Percentiles rank a stretch among this genome's conserved stretches.
Evolutionary conservation across 2,797 vertebrate species (phyloP).

Genomic region (Phylloscopus collybita): DNA sequence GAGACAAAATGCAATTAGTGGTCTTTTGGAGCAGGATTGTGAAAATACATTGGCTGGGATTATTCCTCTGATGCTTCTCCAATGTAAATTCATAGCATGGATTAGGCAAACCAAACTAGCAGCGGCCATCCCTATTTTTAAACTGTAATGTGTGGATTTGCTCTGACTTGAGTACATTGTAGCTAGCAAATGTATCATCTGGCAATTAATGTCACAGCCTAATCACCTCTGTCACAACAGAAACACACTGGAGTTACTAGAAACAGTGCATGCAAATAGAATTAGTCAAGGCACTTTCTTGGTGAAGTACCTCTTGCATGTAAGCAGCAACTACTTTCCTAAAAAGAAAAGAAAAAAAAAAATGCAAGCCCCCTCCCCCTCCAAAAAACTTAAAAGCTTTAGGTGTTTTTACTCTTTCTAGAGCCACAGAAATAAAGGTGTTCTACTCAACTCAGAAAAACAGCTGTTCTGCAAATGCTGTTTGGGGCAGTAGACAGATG

Average conservation of each 20-base stretch:
- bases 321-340: not conserved
- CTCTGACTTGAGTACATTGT: not conserved
- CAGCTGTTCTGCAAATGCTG: not conserved
- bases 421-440: not conserved
- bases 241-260: not conserved
- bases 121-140: not conserved
- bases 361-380: rapidly evolving
- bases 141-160: not conserved
- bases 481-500: not conserved
- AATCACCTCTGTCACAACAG: not conserved
- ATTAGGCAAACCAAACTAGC: not conserved
- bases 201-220: not conserved
- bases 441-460: not conserved
- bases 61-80: not conserved
- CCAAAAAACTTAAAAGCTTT: rapidly evolving
- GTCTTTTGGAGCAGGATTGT: not conserved
- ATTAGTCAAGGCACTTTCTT: not conserved
- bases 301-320: not conserved
- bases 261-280: not conserved
- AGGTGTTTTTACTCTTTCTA: not conserved
- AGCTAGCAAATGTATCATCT: not conserved
- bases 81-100: not conserved
- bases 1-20: not conserved
- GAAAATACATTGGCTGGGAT: not conserved
- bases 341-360: not conserved